Base-by-base conservation (phyloP, 2,888 invertebrate species). In the Orgyia antiqua region DNA sequence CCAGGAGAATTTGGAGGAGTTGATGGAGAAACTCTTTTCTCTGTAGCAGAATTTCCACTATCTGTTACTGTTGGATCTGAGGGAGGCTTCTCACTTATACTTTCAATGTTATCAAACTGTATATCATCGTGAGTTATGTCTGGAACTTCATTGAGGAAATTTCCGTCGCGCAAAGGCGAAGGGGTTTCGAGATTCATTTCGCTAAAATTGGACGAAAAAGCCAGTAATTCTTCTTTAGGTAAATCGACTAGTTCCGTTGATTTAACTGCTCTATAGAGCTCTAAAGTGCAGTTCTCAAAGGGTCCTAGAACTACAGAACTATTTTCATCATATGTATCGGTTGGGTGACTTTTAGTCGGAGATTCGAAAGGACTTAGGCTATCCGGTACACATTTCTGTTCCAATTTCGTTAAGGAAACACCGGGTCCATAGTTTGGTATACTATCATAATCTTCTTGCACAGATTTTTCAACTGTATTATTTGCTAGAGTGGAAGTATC, bases 241-340 rank as follows among this genome's bases (percentile, higher is more conserved):
- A 83, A 42, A 20, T 86, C 86, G 0, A 69, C 62, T 18, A 75
- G 55, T 23, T 87, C 82, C 1, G 50, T 51, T 0, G 88, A 76
- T 62, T 89, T 89, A 1, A 79, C 51, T 1, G 80, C 84, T 50
- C 83, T 88, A 52, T 79, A 88, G 18, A 82, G 64, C 36, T 89
- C 88, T 19, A 87, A 58, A 0, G 87, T 75, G 47, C 84, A 88
- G 48, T 88, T 88, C 43, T 89, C 89, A 45, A 88, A 88, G 0
- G 89, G 87, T 1, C 89, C 89, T 20, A 89, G 49, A 7, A 89
- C 88, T 3, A 89, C 88, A n/a, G 86, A 86, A 34, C 86, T 83
- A 53, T 87, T 79, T 54, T 83, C 83, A 26, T 84, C 79, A 39
- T 75, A 83, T 0, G 86, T 86, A 27, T 86, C 86, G 4, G 71